Evolutionary conservation across 2,797 vertebrate genomes (phyloP), one percentile per base, ranked within the genome.

Genomic region (Gymnothorax javanicus): DNA sequence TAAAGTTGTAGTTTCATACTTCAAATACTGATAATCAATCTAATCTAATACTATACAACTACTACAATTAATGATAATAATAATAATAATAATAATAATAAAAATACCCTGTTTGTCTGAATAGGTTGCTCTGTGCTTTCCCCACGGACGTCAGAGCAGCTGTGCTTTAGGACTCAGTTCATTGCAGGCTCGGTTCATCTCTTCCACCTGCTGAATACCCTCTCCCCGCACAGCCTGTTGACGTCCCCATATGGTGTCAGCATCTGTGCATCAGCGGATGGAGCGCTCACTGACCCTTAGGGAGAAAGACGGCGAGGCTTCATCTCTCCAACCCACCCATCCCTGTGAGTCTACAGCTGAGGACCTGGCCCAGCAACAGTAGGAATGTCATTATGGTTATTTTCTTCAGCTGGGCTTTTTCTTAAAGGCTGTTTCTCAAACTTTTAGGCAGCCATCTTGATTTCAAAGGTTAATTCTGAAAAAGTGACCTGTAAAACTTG

Each of bases 181-280:
- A 79, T 17, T 27, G 73, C 17, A 77, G 50, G 75, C 75, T 79
- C 43, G 23, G 50, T 50, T 52, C n/a, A 43, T 77, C 73, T 77
- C 4, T 15, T 54, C 75, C 50, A 23, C 75, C 50, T n/a, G 20
- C 75, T 54, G 75, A 8, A 79, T 43, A 50, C 91, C 92, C 92
- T 82, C 81, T 91, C 92, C 92, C 94, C 92, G 90, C 94, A 95
- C 96, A 94, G 95, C 90, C 2, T 8, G 64, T 86, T 95, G 95
- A 93, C 95, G 96, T 94, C 92, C 88, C 91, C 91, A 93, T 88
- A 6, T 95, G 95, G 95, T 94, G 91, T 93, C 90, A 91, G 92
- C 96, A 98, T 96, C 97, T 97, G 97, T 95, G 67, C 77, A 88
- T 91, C 33, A 43, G 33, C 91, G 87, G 25, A 87, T 87, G 86